Percentiles rank a stretch among this genome's conserved stretches.
phyloP scores from a whole-genome alignment of 2,797 vertebrate genomes.

The Yasuhikotakia modesta region DNA sequence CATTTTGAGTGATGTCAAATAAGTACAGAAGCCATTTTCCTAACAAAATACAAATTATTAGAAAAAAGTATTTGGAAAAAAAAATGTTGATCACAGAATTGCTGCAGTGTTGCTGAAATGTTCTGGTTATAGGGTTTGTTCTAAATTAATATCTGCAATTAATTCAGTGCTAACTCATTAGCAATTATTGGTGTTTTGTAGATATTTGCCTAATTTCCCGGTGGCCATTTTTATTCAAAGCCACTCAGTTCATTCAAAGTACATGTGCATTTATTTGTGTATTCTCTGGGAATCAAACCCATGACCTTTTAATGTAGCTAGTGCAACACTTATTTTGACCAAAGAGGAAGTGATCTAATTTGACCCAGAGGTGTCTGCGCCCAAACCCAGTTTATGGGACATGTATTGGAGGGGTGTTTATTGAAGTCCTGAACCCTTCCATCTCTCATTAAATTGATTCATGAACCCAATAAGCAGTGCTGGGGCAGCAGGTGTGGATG shows the following conservation, averaged over 20 bases:
- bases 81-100: not conserved
- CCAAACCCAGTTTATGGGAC: conserved; percentile 59
- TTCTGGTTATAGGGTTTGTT: too few species aligned
- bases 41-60: too few species aligned
- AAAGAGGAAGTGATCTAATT: conserved; percentile 45
- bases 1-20: not conserved
- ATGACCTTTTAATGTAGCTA: not conserved
- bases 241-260: too few species aligned
- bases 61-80: too few species aligned
- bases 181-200: too few species aligned
- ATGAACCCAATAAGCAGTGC: conserved; percentile 79
- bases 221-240: too few species aligned
- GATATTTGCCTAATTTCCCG: too few species aligned
- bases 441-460: conserved; percentile 85
- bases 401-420: conserved; percentile 72
- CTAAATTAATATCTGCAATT: too few species aligned
- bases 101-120: not conserved
- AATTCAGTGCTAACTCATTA: too few species aligned
- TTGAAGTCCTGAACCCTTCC: conserved; percentile 79
- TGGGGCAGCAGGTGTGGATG: conserved; percentile 74
- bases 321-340: not conserved
- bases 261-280: too few species aligned
- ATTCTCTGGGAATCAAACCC: not conserved
- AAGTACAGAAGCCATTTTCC: not conserved
- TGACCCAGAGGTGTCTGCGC: conserved; percentile 34